Base-by-base conservation (phyloP, 2,797 vertebrate species). In the Macrochelys suwanniensis region DNA sequence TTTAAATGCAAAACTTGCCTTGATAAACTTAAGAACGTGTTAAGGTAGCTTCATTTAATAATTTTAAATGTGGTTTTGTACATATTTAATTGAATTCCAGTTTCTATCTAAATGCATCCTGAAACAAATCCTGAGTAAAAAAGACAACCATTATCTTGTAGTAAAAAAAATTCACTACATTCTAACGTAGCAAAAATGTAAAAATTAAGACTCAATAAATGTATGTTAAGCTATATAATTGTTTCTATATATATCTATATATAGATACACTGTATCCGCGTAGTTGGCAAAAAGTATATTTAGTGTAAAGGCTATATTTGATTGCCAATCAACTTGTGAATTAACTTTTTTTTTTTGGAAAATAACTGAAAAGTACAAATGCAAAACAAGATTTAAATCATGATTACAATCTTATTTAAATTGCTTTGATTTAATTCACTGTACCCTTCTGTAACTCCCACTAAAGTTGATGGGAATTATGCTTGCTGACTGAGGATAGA, bases 401-500 rank as follows among this genome's bases (percentile, higher is more conserved):
- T 53, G 51, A 3, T 53, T 53, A 21, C 19, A 53, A 53, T 54
- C 53, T 54, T 54, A 54, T 54, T 54, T 54, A 54, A 54, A 54
- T 54, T 54, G 33, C 31, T 61, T 33, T 13, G 13, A 61, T 61
- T 31, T 61, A 61, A 61, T 31, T 61, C 26, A 33, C 26, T 61
- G 26, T 13, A 61, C 31, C 15, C 59, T 61, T 12, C 26, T 61
- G 31, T 33, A 61, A 16, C 59, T 53, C 7, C 51, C 19, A 53
- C 19, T 54, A 23, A 54, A 54, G 53, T 54, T 23, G 21, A 54
- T 23, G 15, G 31, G 28, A 26, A 61, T 61, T 61, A 56, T 53
- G 15, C 5, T 1, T 28, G 7, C 1, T 76, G 37, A 12, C 11
- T 1, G 42, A 85, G 83, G 28, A 1, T 4, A 57, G 12, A 82